Base-by-base conservation (phyloP, 2,888 invertebrate species). In the Cephus spinipes region DNA sequence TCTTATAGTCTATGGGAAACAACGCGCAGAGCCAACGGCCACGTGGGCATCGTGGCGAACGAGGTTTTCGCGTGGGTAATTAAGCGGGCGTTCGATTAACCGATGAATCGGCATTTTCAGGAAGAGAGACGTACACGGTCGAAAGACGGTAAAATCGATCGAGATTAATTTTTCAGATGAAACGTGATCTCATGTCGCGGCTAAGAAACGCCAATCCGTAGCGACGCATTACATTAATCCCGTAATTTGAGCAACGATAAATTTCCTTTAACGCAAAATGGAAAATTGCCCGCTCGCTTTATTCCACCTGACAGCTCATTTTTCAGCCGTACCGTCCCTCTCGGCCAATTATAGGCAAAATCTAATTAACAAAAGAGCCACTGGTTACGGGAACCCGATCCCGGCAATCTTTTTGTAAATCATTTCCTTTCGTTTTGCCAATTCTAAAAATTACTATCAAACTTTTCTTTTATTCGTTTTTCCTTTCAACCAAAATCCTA, bases 131-230 rank as follows among this genome's bases (percentile, higher is more conserved):
- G 40, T 40, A 15, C 40, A 15, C 40, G 6, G 15, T 15, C 40
- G 15, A 40, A 40, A 40, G 15, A 15, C 6, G 40, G 40, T 15
- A 40, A 68, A 34, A 34, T 75, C 73, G 77, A 77, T 77, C 71
- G 77, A 55, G 69, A 68, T 36, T 75, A 69, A 77, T 75, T 74
- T 36, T 71, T 40, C 35, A 69, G 40, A 77, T 31, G 75, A 77
- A 77, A 77, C 69, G n/a, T 74, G 75, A 77, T n/a, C 74, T 35
- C 12, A 6, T 12, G n/a, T 34, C 36, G 12, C 31, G n/a, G 15
- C 35, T 31, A 76, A 71, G 23, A 55, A 77, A 40, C 11, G 71
- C 55, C 73, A 40, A 30, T 69, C 69, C 40, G 32, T 30, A 36
- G 11, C 75, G 31, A n/a, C 32, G 75, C n/a, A 30, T 73, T 73